Conservation (phyloP, 2,888 invertebrate genomes). For the Pinctada fucata region DNA sequence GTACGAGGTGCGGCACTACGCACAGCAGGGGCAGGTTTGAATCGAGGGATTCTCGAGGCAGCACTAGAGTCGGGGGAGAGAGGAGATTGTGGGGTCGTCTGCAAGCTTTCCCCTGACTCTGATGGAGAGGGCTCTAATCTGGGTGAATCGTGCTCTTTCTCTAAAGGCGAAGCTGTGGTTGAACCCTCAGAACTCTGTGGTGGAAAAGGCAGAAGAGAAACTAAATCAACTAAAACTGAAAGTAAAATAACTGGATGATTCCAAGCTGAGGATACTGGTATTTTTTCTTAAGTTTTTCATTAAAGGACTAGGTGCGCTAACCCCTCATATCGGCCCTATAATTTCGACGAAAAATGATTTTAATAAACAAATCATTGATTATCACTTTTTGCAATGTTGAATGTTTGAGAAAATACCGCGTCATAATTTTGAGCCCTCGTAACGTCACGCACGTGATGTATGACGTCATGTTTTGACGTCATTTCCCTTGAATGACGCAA, state of each 20-base stretch:
- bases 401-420: too few species aligned
- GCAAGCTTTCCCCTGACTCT: conserved; percentile 28
- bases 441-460: too few species aligned
- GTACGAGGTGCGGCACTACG: background rate
- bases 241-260: background rate
- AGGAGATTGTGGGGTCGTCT: conserved; percentile 20
- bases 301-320: too few species aligned
- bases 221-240: background rate
- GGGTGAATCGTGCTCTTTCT: conserved; percentile 19
- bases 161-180: conserved; percentile 17
- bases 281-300: too few species aligned
- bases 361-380: too few species aligned
- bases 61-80: conserved; percentile 16
- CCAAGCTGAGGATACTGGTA: too few species aligned
- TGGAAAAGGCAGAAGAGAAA: conserved; percentile 19
- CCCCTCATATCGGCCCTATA: too few species aligned
- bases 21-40: conserved; percentile 15
- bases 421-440: too few species aligned
- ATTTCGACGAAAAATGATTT: too few species aligned
- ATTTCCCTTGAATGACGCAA: too few species aligned
- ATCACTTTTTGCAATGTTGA: too few species aligned
- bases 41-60: conserved; percentile 20
- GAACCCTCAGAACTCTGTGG: conserved; percentile 28
- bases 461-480: too few species aligned
- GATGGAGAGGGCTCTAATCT: conserved; percentile 12